Percentiles rank a stretch among this genome's conserved stretches.
Conservation (phyloP, 2,888 invertebrate genomes). For the Caenorhabditis afra region DNA sequence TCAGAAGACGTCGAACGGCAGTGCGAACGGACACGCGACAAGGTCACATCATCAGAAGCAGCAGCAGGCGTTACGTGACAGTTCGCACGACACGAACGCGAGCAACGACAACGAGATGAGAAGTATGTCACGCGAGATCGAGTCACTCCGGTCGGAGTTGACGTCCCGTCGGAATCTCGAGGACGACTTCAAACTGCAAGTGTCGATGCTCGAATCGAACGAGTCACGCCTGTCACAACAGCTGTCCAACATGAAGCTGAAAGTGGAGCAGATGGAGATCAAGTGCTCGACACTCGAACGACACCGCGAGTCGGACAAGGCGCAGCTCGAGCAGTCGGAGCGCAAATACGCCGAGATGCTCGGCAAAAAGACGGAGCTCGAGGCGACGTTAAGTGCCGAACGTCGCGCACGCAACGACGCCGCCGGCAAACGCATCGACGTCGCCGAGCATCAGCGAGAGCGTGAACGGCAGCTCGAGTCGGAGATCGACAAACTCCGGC, state of each 20-base stretch:
- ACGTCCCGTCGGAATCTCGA: conserved; percentile 86
- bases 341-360: conserved; percentile 90
- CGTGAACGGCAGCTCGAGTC: conserved; percentile 66
- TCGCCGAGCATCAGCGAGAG: conserved; percentile 68
- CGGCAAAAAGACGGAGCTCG: conserved; percentile 86
- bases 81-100: conserved; percentile 50
- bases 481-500: conserved; percentile 66
- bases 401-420: conserved; percentile 85
- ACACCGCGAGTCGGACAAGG: conserved; percentile 88
- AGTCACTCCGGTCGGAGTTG: conserved; percentile 87
- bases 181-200: conserved; percentile 86
- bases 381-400: conserved; percentile 85
- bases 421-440: conserved; percentile 80
- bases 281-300: conserved; percentile 89
- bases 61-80: conserved; percentile 26
- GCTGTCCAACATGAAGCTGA: conserved; percentile 88
- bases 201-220: conserved; percentile 84
- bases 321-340: conserved; percentile 87
- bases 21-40: conserved; percentile 32
- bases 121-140: conserved; percentile 83
- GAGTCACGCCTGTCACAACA: conserved; percentile 87
- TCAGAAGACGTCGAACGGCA: conserved; percentile 24
- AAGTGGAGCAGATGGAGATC: conserved; percentile 91
- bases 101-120: conserved; percentile 42
- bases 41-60: too few species aligned